Conservation (phyloP, 37 sponge, comb jelly and placozoan genomes). For the Ianthella basta region DNA sequence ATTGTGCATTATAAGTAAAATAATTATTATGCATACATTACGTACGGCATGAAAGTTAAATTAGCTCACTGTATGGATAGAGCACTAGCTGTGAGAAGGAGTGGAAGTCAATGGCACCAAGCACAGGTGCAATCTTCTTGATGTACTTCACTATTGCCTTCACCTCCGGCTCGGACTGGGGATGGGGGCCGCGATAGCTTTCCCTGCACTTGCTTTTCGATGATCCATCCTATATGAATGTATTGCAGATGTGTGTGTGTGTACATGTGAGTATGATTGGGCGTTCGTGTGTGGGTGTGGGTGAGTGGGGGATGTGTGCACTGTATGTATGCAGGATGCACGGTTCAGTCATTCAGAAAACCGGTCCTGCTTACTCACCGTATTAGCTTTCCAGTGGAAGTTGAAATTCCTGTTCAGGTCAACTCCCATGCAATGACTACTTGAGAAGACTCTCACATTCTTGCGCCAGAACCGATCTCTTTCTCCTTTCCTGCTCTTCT, state of each 20-base stretch:
- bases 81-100: slow-evolving; percentile 73
- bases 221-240: slow-evolving; percentile 51
- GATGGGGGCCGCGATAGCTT: slow-evolving; percentile 64
- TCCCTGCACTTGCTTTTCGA: slow-evolving; percentile 72
- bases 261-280: too few species aligned
- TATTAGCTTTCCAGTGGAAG: slow-evolving; percentile 56
- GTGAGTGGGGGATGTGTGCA: too few species aligned
- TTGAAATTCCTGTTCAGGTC: slow-evolving; percentile 86
- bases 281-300: too few species aligned
- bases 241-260: too few species aligned
- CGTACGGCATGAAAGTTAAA: too few species aligned
- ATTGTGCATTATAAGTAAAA: too few species aligned
- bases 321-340: too few species aligned
- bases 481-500: slow-evolving; percentile 70
- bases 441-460: slow-evolving; percentile 41
- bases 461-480: slow-evolving; percentile 79
- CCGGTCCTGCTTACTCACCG: too few species aligned
- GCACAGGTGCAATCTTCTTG: slow-evolving; percentile 52
- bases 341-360: too few species aligned
- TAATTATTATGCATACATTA: too few species aligned
- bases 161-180: slow-evolving; percentile 81
- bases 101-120: slow-evolving; percentile 78
- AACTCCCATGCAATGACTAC: slow-evolving; percentile 63
- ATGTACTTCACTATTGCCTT: slow-evolving; percentile 58
- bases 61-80: slow-evolving; percentile 56